Base-by-base conservation (phyloP, 1,140 invertebrate species). In the Brachionus koreanus region DNA sequence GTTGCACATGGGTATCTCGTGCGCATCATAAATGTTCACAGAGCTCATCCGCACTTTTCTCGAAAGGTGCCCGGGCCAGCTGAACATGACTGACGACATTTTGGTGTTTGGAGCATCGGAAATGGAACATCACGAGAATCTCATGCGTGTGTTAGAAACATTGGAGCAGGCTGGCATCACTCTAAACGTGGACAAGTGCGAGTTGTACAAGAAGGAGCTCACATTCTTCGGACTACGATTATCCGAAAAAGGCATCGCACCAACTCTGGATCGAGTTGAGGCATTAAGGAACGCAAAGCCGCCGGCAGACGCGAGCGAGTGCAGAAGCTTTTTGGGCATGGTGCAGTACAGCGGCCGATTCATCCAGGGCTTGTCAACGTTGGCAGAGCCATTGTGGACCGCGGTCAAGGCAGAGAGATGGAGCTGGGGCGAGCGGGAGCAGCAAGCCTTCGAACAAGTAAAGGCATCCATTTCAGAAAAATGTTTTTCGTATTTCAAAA, bases 1-100 rank as follows among this genome's bases (percentile, higher is more conserved):
- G 49, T 72, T 89, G 19, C 87, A 87, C 9, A 89, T 89, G 84
- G 88, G 88, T 7, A 84, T 90, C 9, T 69, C 77, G 5, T 83
- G 65, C 5, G 83, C 61, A 13, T 69, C 82, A 23, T 83, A 84
- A 83, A 81, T 83, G 1, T 84, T 84, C 25, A 67, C 83, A n/a
- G 57, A 79, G 23, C 65, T 63, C 19, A 83, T 85, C 72, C 49
- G 49, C 5, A 33, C 84, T 61, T 49, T 84, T 16, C 35, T 85
- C 1, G 25, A 67, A 42, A 76, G 49, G 5, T 33, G 63, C 13
- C 52, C 77, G 9, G 83, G 83, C 3, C 74, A 77, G 5, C 33
- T 75, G 6, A 37, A 33, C n/a, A 75, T 76, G 33, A 83, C 84
- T 5, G 86, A 86, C 83, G 85, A 87, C 81, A 84, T 84, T 2